These are phyloP conservation scores for Paramormyrops kingsleyae DNA, from an alignment of 2,113 vertebrate species.

Conservation along the genomic window DNA sequence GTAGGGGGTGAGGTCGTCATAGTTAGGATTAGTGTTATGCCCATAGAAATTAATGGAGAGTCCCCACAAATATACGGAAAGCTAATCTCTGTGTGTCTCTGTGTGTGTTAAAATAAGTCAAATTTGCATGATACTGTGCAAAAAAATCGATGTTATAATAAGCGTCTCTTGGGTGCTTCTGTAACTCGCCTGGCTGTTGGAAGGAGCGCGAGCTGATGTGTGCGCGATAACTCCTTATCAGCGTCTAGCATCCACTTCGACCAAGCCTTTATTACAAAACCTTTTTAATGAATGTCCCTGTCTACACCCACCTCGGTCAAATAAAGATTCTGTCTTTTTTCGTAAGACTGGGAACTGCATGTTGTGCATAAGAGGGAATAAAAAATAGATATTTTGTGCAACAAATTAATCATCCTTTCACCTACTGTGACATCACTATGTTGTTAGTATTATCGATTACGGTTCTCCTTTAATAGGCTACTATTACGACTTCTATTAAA, in stretches of 20 bases:
- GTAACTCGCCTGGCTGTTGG: slow-evolving; percentile 24
- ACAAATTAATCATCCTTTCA: neutral
- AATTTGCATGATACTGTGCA: slow-evolving; percentile 16
- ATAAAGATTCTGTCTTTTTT: neutral
- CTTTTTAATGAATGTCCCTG: slow-evolving; percentile 40
- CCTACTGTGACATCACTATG: neutral
- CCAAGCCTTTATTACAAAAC: slow-evolving; percentile 35
- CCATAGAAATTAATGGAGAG: neutral
- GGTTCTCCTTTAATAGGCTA: neutral
- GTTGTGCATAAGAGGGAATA: neutral
- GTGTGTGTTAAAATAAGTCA: neutral
- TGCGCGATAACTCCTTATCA: slow-evolving; percentile 44
- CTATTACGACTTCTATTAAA: too few relatives aligned
- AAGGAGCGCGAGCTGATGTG: slow-evolving; percentile 34
- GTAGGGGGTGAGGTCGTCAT: neutral
- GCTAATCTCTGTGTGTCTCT: neutral
- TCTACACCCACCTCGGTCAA: slow-evolving; percentile 20
- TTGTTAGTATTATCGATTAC: neutral
- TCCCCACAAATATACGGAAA: neutral
- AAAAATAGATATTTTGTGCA: neutral
- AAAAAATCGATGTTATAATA: slow-evolving; percentile 27
- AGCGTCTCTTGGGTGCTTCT: slow-evolving; percentile 1
- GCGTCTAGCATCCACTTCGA: slow-evolving; percentile 29
- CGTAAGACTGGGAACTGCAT: neutral
- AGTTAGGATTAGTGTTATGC: neutral